Evolutionary conservation across 2,888 invertebrate species (phyloP), one percentile per base, ranked within the genome.

Genomic region (Scaptomyza polygonia): DNA sequence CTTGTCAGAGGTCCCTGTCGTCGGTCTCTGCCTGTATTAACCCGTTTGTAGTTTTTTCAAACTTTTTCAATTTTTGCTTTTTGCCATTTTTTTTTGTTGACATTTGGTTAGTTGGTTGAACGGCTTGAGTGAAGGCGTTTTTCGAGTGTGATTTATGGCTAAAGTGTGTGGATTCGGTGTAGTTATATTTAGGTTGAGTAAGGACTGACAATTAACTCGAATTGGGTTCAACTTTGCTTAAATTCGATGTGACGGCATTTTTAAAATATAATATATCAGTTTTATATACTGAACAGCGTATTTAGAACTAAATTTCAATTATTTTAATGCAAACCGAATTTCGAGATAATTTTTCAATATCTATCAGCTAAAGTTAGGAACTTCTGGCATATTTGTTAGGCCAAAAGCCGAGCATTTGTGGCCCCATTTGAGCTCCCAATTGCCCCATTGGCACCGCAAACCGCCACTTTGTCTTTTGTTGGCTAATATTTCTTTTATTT

Each of bases 401-500:
- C 29, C 18, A 58, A 59, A 21, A 36, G 39, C 43, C 34, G 18
- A 27, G 32, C 44, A 59, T 51, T 64, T 63, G 45, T 39, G 16
- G 65, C 61, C 16, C 61, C 55, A 64, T 72, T 75, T 75, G 68
- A 58, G 55, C 59, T 71, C 74, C 71, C 74, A 64, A 59, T 74
- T 74, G 76, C 48, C 76, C 62, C 45, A 59, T 69, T 75, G 75
- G 40, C 64, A 62, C 74, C 74, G 55, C 74, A 69, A 48, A 70
- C 72, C 73, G 73, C 75, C 82, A 81, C 79, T 82, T 84, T 82
- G 83, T 82, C 82, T 84, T 79, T 73, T 84, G 77, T 74, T 75
- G 80, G 84, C 85, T 85, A 84, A 85, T 84, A 85, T 79, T 84
- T 83, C 75, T 84, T 85, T 77, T 82, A 84, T 82, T 82, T 83